Evolutionary conservation across 1,140 invertebrate species (phyloP).

Genomic region (Pseudomyrmex sp.): DNA sequence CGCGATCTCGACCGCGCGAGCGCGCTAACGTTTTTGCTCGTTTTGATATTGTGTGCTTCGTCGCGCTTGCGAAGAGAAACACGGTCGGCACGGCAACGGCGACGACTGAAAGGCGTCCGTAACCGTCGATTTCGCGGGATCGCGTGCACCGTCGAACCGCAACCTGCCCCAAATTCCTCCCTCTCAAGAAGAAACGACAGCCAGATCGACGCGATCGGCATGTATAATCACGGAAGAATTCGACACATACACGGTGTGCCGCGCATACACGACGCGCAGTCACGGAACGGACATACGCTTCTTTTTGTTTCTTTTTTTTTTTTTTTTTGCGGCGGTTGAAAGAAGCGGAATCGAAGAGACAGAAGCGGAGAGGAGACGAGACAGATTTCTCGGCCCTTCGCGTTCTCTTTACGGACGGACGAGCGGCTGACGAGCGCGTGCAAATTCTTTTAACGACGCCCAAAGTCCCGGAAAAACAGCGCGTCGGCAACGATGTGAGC

Average conservation of each 20-base stretch:
- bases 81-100: not conserved
- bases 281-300: constrained; percentile 27
- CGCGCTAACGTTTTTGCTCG: constrained; percentile 26
- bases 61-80: not conserved
- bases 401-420: constrained; percentile 77
- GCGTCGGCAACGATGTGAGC: constrained; percentile 43
- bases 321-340: too few relatives aligned
- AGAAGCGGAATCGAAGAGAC: too few relatives aligned
- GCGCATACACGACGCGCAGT: constrained; percentile 10
- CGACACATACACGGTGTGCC: constrained; percentile 9
- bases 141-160: constrained; percentile 72
- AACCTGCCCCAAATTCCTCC: constrained; percentile 76
- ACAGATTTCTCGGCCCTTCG: constrained; percentile 59
- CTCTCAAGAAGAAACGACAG: constrained; percentile 22
- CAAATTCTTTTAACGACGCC: constrained; percentile 84
- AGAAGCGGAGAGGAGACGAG: constrained; percentile 36
- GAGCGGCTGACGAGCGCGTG: constrained; percentile 81
- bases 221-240: constrained; percentile 53
- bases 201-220: constrained; percentile 6
- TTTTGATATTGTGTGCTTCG: constrained; percentile 42
- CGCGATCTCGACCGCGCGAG: not conserved
- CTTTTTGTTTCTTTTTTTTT: not conserved
- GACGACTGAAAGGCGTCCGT: constrained; percentile 35
- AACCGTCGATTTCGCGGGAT: constrained; percentile 64
- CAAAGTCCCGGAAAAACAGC: constrained; percentile 76